Conservation (phyloP, 2,797 vertebrate species). For the Coracias cyanogaster region DNA sequence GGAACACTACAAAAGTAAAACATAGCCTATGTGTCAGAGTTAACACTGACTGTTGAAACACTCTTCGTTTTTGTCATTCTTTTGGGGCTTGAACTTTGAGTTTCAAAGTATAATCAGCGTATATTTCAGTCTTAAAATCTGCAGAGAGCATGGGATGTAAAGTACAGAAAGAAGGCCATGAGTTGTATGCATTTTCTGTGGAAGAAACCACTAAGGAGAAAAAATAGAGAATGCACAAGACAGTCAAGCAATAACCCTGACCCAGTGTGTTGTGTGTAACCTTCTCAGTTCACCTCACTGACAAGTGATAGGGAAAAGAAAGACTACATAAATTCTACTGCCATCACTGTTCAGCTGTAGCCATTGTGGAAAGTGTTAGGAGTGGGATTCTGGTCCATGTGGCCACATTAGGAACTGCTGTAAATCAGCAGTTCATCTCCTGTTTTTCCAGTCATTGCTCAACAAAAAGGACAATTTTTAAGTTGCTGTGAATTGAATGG, state of each 20-base stretch:
- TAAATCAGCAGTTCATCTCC: neutral
- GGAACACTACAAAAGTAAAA: neutral
- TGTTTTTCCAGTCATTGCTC: neutral
- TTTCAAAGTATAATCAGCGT: neutral
- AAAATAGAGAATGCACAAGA: neutral
- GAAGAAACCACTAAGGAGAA: neutral
- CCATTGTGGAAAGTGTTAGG: accelerated
- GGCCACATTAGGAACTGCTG: neutral
- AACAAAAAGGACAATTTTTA: neutral
- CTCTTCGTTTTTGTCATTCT: neutral
- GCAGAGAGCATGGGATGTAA: neutral
- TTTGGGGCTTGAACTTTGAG: neutral
- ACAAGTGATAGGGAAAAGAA: accelerated
- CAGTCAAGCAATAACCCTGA: neutral
- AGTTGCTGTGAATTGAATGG: neutral
- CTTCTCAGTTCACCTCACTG: neutral
- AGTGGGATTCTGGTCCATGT: neutral
- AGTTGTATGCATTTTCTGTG: neutral
- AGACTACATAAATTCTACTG: neutral
- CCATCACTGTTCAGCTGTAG: neutral
- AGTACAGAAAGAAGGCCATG: neutral
- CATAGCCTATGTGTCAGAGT: neutral
- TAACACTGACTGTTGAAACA: neutral
- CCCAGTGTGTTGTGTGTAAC: neutral
- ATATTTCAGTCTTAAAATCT: neutral